Evolutionary conservation across 2,113 vertebrate species (phyloP), one percentile per base, ranked within the genome.

Genomic region (Phyllostomus hastatus): DNA sequence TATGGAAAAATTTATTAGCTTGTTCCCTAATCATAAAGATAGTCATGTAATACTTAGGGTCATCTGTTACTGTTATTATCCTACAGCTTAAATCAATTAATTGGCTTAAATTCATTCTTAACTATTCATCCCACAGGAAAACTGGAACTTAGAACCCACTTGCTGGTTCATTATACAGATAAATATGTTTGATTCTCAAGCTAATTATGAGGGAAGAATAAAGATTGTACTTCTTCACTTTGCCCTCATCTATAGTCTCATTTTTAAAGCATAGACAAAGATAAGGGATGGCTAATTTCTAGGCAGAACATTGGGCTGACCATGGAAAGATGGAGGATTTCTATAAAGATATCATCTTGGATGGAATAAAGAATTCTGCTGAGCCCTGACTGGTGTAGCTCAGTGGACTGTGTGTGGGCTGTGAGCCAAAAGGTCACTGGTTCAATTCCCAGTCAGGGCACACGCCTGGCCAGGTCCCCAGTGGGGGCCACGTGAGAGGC

Each of bases 31-130:
- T 69, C 43, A 67, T 82, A 91, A 93, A 94, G 83, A 91, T 31
- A 91, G 66, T 66, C 59, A 84, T 93, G 82, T 24, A 95, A 92
- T 91, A 92, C 54, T 90, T 73, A 85, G 24, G 66, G 59, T 90
- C 19, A 95, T 88, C 52, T 78, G 6, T 95, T 87, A 88, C 75
- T 82, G 78, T 86, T 87, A 79, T 76, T 90, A 72, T 90, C 43
- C 24, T 76, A 41, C n/a, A 52, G 33, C 92, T 80, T 94, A 67
- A 83, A 87, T 86, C 84, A 87, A 94, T 88, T 88, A 88, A 73
- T 17, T 89, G 28, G 24, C 52, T 95, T 89, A 91, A 93, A 96
- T 75, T 90, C 43, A 80, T 52, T n/a, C 33, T 90, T 84, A 33
- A 10, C 31, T 64, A 76, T 12, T 95, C 66, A 54, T 95, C 52